These are phyloP conservation scores for Sula dactylatra DNA, from an alignment of 2,113 vertebrate genomes.

Conservation along the genomic window DNA sequence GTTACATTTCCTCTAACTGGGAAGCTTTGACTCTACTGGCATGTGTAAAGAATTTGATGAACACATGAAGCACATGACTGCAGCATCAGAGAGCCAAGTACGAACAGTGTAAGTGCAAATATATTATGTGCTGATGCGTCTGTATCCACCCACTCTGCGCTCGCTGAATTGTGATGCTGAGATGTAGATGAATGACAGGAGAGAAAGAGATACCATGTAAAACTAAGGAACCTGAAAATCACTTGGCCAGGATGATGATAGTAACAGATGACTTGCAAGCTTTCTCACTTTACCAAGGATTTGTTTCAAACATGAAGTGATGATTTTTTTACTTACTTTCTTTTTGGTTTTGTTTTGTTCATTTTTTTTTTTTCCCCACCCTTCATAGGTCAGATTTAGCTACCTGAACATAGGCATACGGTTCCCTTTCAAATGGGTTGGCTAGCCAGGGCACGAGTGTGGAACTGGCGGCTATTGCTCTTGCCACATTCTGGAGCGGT, in stretches of 20 bases:
- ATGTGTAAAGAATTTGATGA: background rate
- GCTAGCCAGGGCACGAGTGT: background rate
- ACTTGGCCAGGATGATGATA: background rate
- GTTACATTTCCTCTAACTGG: background rate
- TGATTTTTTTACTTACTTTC: background rate
- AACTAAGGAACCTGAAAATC: background rate
- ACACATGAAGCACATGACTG: background rate
- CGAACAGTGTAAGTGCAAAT: background rate
- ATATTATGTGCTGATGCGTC: background rate
- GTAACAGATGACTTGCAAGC: background rate
- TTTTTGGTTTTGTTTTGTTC: too few relatives aligned
- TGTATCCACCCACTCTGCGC: background rate
- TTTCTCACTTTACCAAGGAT: background rate
- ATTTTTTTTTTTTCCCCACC: background rate
- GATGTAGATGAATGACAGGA: background rate
- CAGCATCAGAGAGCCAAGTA: background rate
- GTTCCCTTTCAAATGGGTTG: background rate
- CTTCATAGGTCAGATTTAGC: background rate
- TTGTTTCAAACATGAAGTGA: background rate
- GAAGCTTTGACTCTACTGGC: background rate
- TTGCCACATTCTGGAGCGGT: rapidly evolving
- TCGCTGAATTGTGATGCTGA: background rate
- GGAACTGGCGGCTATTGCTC: background rate
- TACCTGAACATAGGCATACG: background rate
- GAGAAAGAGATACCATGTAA: background rate